Base-by-base conservation (phyloP, 2,797 vertebrate species). In the Cichlasoma orientale region DNA sequence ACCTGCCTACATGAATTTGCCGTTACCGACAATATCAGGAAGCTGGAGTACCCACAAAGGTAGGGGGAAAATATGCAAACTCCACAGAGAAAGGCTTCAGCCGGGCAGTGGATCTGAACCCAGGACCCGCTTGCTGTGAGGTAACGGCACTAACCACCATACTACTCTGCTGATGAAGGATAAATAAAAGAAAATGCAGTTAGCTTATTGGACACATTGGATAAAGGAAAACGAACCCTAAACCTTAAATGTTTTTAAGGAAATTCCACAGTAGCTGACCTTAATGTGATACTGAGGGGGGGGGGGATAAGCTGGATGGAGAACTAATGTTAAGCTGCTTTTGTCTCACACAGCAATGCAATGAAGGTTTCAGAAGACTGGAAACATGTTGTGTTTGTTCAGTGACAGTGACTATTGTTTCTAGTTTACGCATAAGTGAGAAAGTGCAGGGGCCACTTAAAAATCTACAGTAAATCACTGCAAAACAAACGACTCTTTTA, bases 231-330 rank as follows among this genome's bases (percentile, higher is more conserved):
- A 78, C 12, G 1, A 72, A 78, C 57, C 33, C n/a, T 11, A 59
- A 83, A 83, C 74, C 29, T 54, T 25, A 7, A 70, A 78, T 61
- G 71, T 80, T 90, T 83, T 25, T 0, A 4, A 69, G 85, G 88
- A 88, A 88, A 89, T 91, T 88, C 84, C 84, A 87, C 80, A 68
- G 74, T 50, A 66, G 66, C 19, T 27, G 68, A 59, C 83, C 59
- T 56, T 58, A 52, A 31, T 50, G 29, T 10, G 72, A 75, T 76
- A 66, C 77, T 41, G 2, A 41, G 8, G 41, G 11, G 41, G 11
- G 56, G 78, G 81, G 75, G 83, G 80, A 44, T 50, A 56, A 75
- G 54, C 2, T 56, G 36, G 8, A 77, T 12, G 11, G 33, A 27
- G 27, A 84, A 25, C 18, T 58, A 36, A 80, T 33, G 66, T 54